Evolutionary conservation across 2,888 invertebrate genomes (phyloP).

Genomic region (Keiferia lycopersicella): DNA sequence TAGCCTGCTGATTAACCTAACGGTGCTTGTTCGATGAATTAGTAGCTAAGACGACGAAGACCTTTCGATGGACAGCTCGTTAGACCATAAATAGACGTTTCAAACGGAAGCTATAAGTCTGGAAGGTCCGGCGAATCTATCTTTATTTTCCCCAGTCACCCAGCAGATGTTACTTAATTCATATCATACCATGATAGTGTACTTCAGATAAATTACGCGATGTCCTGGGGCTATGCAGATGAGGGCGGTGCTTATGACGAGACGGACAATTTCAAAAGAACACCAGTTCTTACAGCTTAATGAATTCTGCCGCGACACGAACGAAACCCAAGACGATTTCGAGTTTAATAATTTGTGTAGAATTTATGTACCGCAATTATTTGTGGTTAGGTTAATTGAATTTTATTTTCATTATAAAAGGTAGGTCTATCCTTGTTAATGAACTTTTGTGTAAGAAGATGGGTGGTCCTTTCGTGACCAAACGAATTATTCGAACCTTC

Average conservation of each 20-base stretch:
- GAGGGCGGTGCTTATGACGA: constrained; percentile 33
- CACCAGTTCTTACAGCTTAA: constrained; percentile 23
- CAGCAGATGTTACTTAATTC: constrained; percentile 15
- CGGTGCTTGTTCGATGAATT: too few relatives aligned
- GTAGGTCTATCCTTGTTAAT: background rate
- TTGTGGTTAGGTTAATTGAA: background rate
- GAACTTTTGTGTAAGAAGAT: background rate
- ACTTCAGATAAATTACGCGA: constrained; percentile 1
- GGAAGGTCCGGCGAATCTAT: background rate
- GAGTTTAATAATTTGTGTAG: background rate
- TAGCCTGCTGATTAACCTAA: background rate
- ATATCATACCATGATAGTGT: constrained; percentile 8
- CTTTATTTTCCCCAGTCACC: background rate
- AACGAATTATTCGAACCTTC: background rate
- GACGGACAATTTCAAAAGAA: constrained; percentile 18
- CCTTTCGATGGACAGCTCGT: background rate
- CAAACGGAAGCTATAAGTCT: constrained; percentile 10
- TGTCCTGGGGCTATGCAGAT: constrained; percentile 21
- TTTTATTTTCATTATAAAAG: background rate
- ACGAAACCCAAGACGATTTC: constrained; percentile 19
- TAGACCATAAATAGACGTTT: background rate
- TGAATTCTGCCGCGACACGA: constrained; percentile 18
- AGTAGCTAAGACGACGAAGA: background rate
- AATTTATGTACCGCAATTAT: background rate
- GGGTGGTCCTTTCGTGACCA: constrained; percentile 3